Evolutionary conservation across 2,888 invertebrate species (phyloP).

Genomic region (Coremacera marginata): DNA sequence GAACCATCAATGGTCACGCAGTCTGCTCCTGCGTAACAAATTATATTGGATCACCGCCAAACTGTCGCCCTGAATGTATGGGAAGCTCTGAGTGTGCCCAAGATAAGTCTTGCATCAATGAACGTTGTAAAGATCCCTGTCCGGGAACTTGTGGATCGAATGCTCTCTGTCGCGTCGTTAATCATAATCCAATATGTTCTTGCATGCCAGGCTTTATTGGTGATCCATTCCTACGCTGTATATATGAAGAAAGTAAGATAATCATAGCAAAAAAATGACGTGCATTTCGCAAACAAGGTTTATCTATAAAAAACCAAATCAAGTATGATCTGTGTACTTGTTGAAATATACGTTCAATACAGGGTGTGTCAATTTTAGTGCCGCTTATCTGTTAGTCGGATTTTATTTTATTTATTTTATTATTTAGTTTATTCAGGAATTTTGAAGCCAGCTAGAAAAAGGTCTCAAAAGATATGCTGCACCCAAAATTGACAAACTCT

Average conservation of each 20-base stretch:
- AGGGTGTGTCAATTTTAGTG: background rate
- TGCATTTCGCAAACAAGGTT: no score
- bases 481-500: background rate
- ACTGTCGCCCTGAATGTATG: constrained; percentile 85
- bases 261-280: background rate
- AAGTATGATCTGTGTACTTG: background rate
- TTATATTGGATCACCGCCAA: constrained; percentile 84
- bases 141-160: constrained; percentile 85
- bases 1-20: constrained; percentile 78
- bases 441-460: no score
- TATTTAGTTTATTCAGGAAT: background rate
- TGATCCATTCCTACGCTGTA: constrained; percentile 84
- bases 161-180: constrained; percentile 85
- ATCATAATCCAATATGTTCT: constrained; percentile 88
- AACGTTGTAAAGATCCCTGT: constrained; percentile 86
- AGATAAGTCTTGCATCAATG: constrained; percentile 83
- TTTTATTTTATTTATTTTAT: background rate
- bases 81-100: constrained; percentile 86
- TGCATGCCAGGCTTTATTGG: constrained; percentile 82
- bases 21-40: constrained; percentile 84
- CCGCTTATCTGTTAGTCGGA: background rate
- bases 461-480: no score
- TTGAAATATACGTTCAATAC: background rate
- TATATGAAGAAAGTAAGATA: constrained; percentile 77
- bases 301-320: background rate